Percentiles rank a stretch among this genome's conserved stretches.
Conservation (phyloP, 2,113 vertebrate genomes). For the Cyanoliseus patagonus region DNA sequence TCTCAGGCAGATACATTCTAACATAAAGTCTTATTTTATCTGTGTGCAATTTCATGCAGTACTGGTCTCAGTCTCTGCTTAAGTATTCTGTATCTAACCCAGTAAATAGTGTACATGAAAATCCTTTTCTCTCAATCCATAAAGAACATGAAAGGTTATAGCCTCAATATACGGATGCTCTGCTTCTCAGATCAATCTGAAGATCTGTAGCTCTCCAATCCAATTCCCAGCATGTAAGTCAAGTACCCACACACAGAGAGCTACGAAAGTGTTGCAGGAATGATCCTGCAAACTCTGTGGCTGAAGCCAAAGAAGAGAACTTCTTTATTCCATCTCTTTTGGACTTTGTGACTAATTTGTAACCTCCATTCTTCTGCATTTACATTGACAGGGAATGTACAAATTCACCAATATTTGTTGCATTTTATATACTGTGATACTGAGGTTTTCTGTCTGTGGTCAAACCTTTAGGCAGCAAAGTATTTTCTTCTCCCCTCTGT, state of each 20-base stretch:
- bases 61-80: neutral
- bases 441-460: neutral
- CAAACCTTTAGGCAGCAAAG: neutral
- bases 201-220: neutral
- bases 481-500: neutral
- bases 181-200: neutral
- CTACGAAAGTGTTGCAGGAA: fast-evolving
- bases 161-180: neutral
- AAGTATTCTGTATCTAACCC: neutral
- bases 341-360: neutral
- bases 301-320: neutral
- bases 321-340: neutral
- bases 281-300: neutral
- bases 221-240: neutral
- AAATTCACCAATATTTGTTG: neutral
- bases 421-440: neutral
- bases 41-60: neutral
- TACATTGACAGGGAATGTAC: neutral
- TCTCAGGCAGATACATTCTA: neutral
- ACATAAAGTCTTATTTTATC: neutral
- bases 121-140: neutral
- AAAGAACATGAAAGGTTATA: neutral
- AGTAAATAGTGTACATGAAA: neutral
- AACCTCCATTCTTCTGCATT: neutral
- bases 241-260: neutral